Conservation (phyloP, 2,113 vertebrate genomes). For the Narcine bancroftii region DNA sequence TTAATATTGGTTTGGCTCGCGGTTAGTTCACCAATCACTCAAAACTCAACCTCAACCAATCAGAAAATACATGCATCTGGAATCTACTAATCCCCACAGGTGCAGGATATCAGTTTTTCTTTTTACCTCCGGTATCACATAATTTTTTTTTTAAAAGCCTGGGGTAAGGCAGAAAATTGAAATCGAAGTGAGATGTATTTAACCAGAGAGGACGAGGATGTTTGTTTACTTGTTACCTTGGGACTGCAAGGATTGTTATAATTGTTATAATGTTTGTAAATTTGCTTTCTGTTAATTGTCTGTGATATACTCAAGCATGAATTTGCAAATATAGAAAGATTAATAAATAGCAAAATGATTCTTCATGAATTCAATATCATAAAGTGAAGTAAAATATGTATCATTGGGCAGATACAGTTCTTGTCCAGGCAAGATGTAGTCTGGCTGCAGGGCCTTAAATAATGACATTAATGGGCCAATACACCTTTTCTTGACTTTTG, state of each 20-base stretch:
- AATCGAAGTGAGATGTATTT: background rate
- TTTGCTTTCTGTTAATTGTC: background rate
- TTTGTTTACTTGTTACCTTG: background rate
- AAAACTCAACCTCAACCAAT: too few species aligned
- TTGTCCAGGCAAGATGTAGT: too few species aligned
- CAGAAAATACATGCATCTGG: too few species aligned
- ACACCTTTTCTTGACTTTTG: too few species aligned
- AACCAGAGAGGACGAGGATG: background rate
- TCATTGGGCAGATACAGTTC: too few species aligned
- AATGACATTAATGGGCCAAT: too few species aligned
- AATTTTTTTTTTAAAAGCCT: background rate
- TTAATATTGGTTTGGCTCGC: too few species aligned
- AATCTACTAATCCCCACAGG: too few species aligned
- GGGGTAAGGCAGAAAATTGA: background rate
- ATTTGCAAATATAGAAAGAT: background rate
- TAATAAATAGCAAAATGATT: background rate
- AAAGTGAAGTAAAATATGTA: background rate
- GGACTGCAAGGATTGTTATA: background rate
- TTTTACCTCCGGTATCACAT: background rate
- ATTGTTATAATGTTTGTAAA: background rate
- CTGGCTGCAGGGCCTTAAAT: too few species aligned
- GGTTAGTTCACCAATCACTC: too few species aligned
- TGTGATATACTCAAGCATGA: background rate
- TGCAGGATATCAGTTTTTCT: too few species aligned
- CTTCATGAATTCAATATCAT: background rate